Evolutionary conservation across 2,113 vertebrate genomes (phyloP), one percentile per base, ranked within the genome.

Genomic region (Melanerpes aurifrons): DNA sequence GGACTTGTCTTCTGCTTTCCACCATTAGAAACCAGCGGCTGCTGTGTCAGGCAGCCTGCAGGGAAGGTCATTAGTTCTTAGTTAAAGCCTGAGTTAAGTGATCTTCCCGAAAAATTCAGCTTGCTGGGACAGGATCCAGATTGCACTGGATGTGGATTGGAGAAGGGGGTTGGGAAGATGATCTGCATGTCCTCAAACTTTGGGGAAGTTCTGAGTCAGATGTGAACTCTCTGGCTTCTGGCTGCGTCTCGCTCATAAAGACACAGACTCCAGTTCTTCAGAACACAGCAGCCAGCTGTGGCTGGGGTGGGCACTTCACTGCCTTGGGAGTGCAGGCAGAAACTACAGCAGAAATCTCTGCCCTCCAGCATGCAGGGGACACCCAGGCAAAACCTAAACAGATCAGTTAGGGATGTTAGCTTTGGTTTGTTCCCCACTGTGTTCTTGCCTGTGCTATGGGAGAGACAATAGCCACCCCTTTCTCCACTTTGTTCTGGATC

Each of bases 181-280:
- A 90, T 91, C 73, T 94, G 93, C 59, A 21, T 83, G 94, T 94
- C 90, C 82, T 96, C 82, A 95, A 19, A 84, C 73, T 95, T 94
- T 91, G 92, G 93, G 95, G 95, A 96, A 96, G 95, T 94, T 96
- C 96, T 96, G 95, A 96, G 95, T 94, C 95, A 95, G 92, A 96
- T 90, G 82, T 96, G 95, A 96, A 96, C 95, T 96, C 74, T 93
- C 63, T 94, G 82, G 92, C 92, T 95, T 78, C 73, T 96, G 92
- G 93, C 92, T 93, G 25, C 4, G 0, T 74, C 63, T 92, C 5
- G 12, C 73, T 75, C 72, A 86, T 87, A 69, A 92, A 86, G 89
- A 78, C 83, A 48, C 68, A 86, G 75, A n/a, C 29, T 94, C 25
- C 28, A 48, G 2, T 86, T 91, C 89, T 93, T 26, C 72, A 53